Evolutionary conservation across 2,797 vertebrate species (phyloP), one percentile per base, ranked within the genome.

Genomic region (Alcedo atthis): DNA sequence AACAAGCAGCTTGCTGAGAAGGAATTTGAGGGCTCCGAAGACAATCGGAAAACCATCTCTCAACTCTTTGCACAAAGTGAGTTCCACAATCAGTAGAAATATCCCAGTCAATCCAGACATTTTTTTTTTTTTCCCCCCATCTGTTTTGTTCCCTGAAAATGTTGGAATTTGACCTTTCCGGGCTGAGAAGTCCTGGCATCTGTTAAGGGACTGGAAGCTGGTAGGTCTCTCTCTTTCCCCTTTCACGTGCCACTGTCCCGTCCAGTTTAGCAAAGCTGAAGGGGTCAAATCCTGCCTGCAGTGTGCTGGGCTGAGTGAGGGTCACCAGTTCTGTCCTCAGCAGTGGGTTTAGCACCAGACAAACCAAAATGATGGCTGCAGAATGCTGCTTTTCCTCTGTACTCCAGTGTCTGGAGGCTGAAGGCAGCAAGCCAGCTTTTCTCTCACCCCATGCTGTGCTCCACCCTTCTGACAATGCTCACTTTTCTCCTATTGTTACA

Each of bases 1-100:
- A 99, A 99, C 95, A 99, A 99, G 97, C 99, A 99, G 94, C 98
- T 99, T 5, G 98, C 99, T 1, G 98, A 98, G 87, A 99, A 99
- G 96, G 99, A 99, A 85, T 99, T 98, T 82, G 99, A 99, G 16
- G 98, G 98, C 2, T 99, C 99, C 3, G 99, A 99, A 87, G 99
- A 99, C 97, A 99, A 99, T 97, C 98, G 98, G 82, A 99, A 99
- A 97, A 99, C 99, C 95, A 99, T 99, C 96, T 99, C 99, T 55
- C 99, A 99, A 94, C 98, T 99, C 87, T 98, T 99, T 86, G 96
- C 98, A 85, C 99, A 99, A 96, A 99, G 99, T 99, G 96, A 98
- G 99, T 98, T 49, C 5, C 6, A 1, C 20, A 51, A 15, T 59
- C 48, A 1, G 3, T 40, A 75, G 51, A 49, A 87, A 30, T 8